Conservation (phyloP, 2,888 invertebrate genomes). For the Hypercompe scribonia region DNA sequence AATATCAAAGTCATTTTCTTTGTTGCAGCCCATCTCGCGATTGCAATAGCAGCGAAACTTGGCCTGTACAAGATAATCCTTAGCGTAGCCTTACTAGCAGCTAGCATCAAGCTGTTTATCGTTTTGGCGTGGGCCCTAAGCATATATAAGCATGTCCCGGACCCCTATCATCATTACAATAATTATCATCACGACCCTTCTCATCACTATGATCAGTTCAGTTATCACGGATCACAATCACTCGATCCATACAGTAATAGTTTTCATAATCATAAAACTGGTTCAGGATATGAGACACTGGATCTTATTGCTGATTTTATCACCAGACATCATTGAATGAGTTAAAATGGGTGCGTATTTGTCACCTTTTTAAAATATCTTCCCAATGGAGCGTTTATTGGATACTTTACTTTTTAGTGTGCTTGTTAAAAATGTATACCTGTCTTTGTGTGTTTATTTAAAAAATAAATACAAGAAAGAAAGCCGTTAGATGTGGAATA, state of each 20-base stretch:
- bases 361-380: background rate
- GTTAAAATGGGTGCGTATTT: slow-evolving; percentile 45
- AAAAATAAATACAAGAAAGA: too few relatives aligned
- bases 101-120: slow-evolving; percentile 69
- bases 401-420: too few relatives aligned
- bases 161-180: slow-evolving; percentile 65
- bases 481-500: background rate
- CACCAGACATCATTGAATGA: slow-evolving; percentile 28
- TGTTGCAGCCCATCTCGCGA: slow-evolving; percentile 80
- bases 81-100: slow-evolving; percentile 69
- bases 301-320: slow-evolving; percentile 46
- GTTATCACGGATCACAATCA: slow-evolving; percentile 4
- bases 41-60: slow-evolving; percentile 73
- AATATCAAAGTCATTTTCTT: slow-evolving; percentile 53
- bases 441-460: too few relatives aligned
- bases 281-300: slow-evolving; percentile 36
- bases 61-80: slow-evolving; percentile 75
- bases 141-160: slow-evolving; percentile 73
- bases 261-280: slow-evolving; percentile 34
- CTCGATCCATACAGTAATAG: slow-evolving; percentile 28
- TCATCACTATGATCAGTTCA: slow-evolving; percentile 19
- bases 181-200: slow-evolving; percentile 27
- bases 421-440: too few relatives aligned
- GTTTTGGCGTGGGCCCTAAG: slow-evolving; percentile 75
- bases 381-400: too few relatives aligned